Base-by-base conservation (phyloP, 2,888 invertebrate genomes). In the Drosophila niveifrons region DNA sequence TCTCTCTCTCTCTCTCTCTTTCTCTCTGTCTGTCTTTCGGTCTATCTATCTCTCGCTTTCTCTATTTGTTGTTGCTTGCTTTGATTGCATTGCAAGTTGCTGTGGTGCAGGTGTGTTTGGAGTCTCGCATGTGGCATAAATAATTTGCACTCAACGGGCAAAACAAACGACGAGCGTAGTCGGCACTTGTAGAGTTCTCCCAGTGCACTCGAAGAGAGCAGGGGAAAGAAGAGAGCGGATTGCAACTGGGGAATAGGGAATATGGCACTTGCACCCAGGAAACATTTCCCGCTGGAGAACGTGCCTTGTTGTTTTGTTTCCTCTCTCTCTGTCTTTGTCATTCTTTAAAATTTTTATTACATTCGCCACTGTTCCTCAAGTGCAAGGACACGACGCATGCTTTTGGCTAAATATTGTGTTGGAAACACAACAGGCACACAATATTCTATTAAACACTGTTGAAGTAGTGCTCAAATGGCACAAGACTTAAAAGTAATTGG, bases 81-180 rank as follows among this genome's bases (percentile, higher is more conserved):
- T 58, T 78, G 80, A 67, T 78, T 78, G 75, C 70, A 72, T 67
- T 78, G 83, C 81, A 69, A 64, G 66, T 59, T 65, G 63, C 41
- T 18, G 23, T 57, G 51, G 41, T 50, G 62, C 69, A 58, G 63
- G 70, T 80, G 67, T 68, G 41, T 58, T 71, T 62, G 75, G 57
- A 61, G 57, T 55, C 74, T 79, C 85, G 77, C 74, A 78, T 78
- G 77, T 79, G 89, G 81, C 85, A 88, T 86, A 83, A 86, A 86
- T 88, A 88, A 86, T 86, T 86, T 86, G 86, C 88, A 81, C 80
- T 87, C 87, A 72, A 69, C 78, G 73, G 69, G 58, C 50, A 73
- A 77, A 75, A 83, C 83, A 83, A 87, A 78, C 73, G 71, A 75
- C 70, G 72, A 48, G 72, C 70, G 70, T 73, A 65, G 66, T 69